Conservation (phyloP, 1,140 invertebrate genomes). For the Galendromus occidentalis region DNA sequence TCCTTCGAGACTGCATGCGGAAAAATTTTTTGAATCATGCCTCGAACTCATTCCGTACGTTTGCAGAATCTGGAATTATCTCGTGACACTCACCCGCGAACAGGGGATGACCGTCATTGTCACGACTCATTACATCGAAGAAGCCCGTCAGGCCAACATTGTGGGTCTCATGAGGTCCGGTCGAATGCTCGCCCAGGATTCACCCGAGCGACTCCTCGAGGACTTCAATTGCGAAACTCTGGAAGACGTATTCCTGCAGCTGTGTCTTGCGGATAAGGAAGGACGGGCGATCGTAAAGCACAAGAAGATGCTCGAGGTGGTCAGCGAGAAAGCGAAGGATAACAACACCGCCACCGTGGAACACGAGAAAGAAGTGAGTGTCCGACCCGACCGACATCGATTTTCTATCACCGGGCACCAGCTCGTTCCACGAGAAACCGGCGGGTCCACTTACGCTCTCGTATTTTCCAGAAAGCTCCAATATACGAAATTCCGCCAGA, state of each 20-base stretch:
- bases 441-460: too few relatives aligned
- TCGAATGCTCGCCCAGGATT: constrained; percentile 69
- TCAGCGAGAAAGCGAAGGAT: not conserved
- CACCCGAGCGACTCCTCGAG: constrained; percentile 56
- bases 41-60: constrained; percentile 7
- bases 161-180: constrained; percentile 86
- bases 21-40: too few relatives aligned
- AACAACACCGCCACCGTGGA: not conserved
- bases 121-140: constrained; percentile 83
- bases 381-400: not conserved
- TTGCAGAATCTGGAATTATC: constrained; percentile 68
- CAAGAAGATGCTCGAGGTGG: not conserved
- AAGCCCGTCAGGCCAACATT: constrained; percentile 64
- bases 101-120: constrained; percentile 72
- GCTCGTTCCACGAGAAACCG: not conserved
- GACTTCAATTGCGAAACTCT: constrained; percentile 61
- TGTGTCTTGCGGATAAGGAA: constrained; percentile 42
- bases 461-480: not conserved
- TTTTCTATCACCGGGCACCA: not conserved
- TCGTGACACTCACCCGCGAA: constrained; percentile 58
- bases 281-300: not conserved
- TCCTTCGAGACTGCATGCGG: too few relatives aligned
- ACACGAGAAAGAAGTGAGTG: not conserved
- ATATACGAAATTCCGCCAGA: not conserved
- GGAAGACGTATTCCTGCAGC: constrained; percentile 81